These are phyloP conservation scores for Spicauda simplicius DNA, from an alignment of 2,888 invertebrate genomes.

Conservation along the genomic window DNA sequence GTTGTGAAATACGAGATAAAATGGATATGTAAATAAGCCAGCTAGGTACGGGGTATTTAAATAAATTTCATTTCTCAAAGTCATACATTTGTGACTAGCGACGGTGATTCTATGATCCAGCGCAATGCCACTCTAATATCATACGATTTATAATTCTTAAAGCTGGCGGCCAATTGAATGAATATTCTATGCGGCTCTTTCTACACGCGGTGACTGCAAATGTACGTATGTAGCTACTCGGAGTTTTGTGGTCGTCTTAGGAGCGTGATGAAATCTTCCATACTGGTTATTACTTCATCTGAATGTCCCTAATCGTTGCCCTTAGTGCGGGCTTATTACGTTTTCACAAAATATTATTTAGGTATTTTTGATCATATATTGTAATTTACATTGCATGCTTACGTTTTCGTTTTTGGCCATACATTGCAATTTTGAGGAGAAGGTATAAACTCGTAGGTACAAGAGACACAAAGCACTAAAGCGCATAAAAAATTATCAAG, in stretches of 20 bases:
- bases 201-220: conserved; percentile 48
- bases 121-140: conserved; percentile 14
- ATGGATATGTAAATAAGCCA: neutral
- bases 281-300: neutral
- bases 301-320: neutral
- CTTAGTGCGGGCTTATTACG: no score
- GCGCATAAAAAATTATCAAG: no score
- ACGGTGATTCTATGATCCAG: neutral
- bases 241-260: conserved; percentile 1
- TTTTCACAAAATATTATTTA: no score
- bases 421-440: no score
- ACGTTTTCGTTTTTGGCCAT: no score
- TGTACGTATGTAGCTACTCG: conserved; percentile 26
- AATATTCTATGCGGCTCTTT: conserved; percentile 52
- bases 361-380: no score
- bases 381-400: no score
- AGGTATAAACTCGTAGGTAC: no score
- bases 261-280: neutral
- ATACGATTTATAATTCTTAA: conserved; percentile 33
- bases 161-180: conserved; percentile 43
- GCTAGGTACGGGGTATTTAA: neutral
- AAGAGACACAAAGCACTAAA: no score
- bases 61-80: conserved; percentile 1
- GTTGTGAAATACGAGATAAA: neutral
- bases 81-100: neutral